Conservation (phyloP, 2,797 vertebrate genomes). For the Chloroceryle amazona region DNA sequence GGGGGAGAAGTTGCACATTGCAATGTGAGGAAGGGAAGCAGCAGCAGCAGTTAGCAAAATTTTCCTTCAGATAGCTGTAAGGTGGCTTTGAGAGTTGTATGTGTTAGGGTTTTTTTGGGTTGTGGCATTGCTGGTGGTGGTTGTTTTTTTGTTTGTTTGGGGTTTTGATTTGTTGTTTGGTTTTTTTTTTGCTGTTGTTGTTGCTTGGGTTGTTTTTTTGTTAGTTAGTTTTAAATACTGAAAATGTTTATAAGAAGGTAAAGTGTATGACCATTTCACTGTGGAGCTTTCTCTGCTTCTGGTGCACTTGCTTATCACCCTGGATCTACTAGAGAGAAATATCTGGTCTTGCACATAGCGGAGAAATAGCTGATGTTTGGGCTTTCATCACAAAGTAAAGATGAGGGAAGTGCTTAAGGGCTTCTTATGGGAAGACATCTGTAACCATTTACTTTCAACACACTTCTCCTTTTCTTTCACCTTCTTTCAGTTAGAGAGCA, state of each 20-base stretch:
- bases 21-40: background rate
- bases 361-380: background rate
- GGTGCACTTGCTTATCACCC: background rate
- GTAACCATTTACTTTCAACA: background rate
- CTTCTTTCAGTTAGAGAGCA: background rate
- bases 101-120: background rate
- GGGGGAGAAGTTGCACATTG: background rate
- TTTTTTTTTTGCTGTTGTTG: background rate
- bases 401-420: background rate
- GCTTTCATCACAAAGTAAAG: background rate
- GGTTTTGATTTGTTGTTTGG: too few relatives aligned
- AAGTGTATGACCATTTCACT: background rate
- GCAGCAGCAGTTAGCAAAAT: background rate
- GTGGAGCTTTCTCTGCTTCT: background rate
- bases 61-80: background rate
- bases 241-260: background rate
- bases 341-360: background rate
- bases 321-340: background rate
- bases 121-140: background rate
- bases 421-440: background rate
- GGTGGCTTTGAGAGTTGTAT: background rate
- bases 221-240: background rate
- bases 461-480: background rate
- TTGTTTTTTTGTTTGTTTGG: background rate
- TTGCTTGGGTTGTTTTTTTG: background rate